These are phyloP conservation scores for Formica aserva DNA, from an alignment of 2,888 invertebrate species.

Conservation along the genomic window DNA sequence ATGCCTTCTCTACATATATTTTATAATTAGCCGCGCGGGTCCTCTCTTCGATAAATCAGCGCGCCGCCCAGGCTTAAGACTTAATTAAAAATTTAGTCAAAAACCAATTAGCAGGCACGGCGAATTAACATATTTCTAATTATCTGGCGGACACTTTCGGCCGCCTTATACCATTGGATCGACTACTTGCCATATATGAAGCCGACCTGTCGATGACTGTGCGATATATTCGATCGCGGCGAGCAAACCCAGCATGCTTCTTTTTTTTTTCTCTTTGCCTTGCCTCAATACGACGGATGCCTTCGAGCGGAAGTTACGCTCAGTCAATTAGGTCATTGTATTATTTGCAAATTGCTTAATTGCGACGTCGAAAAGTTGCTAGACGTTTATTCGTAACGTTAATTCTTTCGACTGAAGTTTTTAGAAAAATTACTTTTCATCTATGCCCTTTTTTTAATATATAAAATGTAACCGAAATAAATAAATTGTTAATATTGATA, in stretches of 20 bases:
- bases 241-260: background rate
- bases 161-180: constrained; percentile 64
- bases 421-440: background rate
- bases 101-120: constrained; percentile 83
- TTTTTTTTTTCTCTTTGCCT: background rate
- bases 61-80: constrained; percentile 80
- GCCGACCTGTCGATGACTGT: constrained; percentile 72
- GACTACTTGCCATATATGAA: constrained; percentile 66
- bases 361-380: background rate
- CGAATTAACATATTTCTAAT: constrained; percentile 85
- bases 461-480: background rate
- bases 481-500: background rate
- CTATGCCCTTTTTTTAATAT: background rate
- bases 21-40: constrained; percentile 79
- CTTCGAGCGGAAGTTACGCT: constrained; percentile 37
- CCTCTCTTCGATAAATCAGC: constrained; percentile 80
- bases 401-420: background rate
- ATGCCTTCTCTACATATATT: constrained; percentile 72
- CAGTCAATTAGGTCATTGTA: constrained; percentile 24
- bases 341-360: constrained; percentile 30
- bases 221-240: constrained; percentile 64
- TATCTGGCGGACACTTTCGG: constrained; percentile 77
- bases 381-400: background rate
- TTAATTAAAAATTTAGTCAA: constrained; percentile 83
- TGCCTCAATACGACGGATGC: background rate